phyloP scores from a whole-genome alignment of 2,113 vertebrate species.

The Elaphurus davidianus region DNA sequence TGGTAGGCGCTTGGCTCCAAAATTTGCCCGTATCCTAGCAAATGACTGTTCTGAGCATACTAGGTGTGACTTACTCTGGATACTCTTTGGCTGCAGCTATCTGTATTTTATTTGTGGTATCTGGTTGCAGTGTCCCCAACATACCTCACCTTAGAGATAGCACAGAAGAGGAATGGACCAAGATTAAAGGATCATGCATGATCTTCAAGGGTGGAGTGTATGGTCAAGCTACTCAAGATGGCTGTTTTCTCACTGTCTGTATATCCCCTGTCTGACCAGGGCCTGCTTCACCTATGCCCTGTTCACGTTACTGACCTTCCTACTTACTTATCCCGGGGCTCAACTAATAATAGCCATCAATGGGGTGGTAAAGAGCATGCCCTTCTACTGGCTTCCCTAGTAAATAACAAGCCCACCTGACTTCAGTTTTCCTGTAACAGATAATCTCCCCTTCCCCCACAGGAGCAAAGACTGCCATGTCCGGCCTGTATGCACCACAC shows the following conservation, averaged over 20 bases:
- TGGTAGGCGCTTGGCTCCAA: neutral
- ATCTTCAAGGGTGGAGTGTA: neutral
- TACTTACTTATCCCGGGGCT: neutral
- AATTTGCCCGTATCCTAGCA: neutral
- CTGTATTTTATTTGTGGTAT: neutral
- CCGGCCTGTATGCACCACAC: neutral
- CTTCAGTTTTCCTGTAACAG: neutral
- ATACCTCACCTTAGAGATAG: neutral
- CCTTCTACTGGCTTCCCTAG: neutral
- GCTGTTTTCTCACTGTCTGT: neutral
- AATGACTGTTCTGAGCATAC: neutral
- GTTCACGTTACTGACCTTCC: neutral
- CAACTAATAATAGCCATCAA: neutral
- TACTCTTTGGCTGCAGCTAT: neutral
- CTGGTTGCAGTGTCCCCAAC: neutral
- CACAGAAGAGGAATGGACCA: neutral
- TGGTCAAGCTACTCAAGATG: neutral
- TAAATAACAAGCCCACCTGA: neutral
- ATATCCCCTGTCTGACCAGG: neutral
- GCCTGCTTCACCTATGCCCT: neutral
- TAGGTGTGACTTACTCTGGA: neutral
- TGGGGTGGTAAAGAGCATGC: neutral
- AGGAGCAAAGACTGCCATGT: neutral
- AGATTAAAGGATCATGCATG: neutral
- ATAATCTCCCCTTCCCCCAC: neutral